These are phyloP conservation scores for Vipera latastei DNA, from an alignment of 2,797 vertebrate species.

Conservation along the genomic window DNA sequence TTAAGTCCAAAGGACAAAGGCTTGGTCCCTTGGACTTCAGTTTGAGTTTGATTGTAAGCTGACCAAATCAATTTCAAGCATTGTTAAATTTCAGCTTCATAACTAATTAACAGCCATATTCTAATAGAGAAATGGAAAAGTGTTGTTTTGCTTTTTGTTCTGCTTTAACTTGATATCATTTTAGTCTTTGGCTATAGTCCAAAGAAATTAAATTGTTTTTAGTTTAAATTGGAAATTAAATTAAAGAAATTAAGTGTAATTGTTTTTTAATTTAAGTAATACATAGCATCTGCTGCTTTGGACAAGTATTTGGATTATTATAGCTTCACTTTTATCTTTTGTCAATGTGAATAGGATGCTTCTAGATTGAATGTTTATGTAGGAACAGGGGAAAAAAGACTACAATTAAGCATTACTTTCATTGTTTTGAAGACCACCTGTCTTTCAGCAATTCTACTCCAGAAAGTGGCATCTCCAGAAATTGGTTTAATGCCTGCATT, in stretches of 20 bases:
- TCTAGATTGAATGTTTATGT: slow-evolving; percentile 59
- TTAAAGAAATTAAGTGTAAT: slow-evolving; percentile 44
- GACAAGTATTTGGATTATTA: slow-evolving; percentile 30
- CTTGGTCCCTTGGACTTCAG: neutral
- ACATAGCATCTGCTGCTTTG: slow-evolving; percentile 31
- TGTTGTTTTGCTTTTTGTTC: neutral
- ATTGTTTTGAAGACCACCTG: slow-evolving; percentile 58
- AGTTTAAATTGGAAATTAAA: slow-evolving; percentile 32
- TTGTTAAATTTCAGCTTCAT: neutral
- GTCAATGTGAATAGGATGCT: slow-evolving; percentile 58
- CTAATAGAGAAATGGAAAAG: slow-evolving; percentile 20
- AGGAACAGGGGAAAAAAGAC: slow-evolving; percentile 58
- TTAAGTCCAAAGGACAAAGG: neutral
- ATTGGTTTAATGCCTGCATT: slow-evolving; percentile 54
- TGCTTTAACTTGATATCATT: slow-evolving; percentile 18
- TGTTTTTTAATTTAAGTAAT: slow-evolving; percentile 47
- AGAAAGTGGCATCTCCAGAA: slow-evolving; percentile 49
- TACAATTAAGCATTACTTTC: slow-evolving; percentile 53
- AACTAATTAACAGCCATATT: slow-evolving; percentile 17
- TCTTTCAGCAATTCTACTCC: slow-evolving; percentile 53
- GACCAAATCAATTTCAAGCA: neutral
- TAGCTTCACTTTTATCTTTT: slow-evolving; percentile 50
- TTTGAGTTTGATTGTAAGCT: neutral
- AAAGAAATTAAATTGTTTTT: slow-evolving; percentile 52
- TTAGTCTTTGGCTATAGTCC: slow-evolving; percentile 18